Base-by-base conservation (phyloP, 2,113 vertebrate species). In the Channa maculata region DNA sequence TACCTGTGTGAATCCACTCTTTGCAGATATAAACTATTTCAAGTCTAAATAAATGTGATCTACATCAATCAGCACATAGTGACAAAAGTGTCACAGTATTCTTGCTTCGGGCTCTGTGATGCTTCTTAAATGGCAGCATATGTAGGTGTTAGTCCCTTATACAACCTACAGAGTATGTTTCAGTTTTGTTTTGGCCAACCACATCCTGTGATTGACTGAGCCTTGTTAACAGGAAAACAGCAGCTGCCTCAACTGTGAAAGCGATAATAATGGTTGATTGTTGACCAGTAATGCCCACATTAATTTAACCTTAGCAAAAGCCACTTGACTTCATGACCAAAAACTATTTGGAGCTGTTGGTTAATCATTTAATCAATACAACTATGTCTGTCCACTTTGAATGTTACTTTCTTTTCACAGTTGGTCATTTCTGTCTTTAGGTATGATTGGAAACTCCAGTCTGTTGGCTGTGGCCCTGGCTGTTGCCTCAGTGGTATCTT, bases 171-270 rank as follows among this genome's bases (percentile, higher is more conserved):
- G 4, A n/a, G 14, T 0, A 1, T 3, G 64, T 79, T 66, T 84
- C 74, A 58, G 60, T 83, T 80, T 67, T 15, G 43, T 8, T 77
- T 80, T 24, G 53, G 59, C 70, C 79, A 44, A 85, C 88, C 90
- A 91, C 88, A 77, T 91, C 90, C 90, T 91, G 82, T 84, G 54
- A 39, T 34, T 52, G 44, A 4, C 8, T 51, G 9, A 6, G 43
- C 7, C 15, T 39, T 37, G 37, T 41, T 54, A 13, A 48, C 71
- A 72, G 33, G 33, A 78, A 82, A 59, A 7, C 38, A 41, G 39
- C 46, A 54, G 44, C 57, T 41, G 6, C 71, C 44, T 44, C n/a
- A 54, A 10, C 33, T 38, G 12, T 48, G 49, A 52, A 10, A 33
- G 13, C 6, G 39, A 65, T 9, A 2, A 15, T n/a, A 13, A 8